These are phyloP conservation scores for Gymnoscopelus microlampas DNA, from an alignment of 2,797 vertebrate species.

Conservation along the genomic window DNA sequence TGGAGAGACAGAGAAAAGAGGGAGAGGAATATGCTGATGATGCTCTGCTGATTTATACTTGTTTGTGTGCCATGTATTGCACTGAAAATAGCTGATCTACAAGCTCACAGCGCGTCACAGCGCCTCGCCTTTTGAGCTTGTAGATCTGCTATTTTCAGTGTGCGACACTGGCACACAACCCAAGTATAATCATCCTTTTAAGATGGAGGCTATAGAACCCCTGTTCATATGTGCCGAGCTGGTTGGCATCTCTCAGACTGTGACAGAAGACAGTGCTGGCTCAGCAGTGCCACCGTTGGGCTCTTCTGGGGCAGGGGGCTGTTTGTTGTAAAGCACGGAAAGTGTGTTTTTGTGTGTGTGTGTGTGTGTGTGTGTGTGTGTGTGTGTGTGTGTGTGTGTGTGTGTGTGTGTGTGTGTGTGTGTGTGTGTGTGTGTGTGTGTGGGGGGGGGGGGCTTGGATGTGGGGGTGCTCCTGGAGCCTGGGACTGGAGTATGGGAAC, in stretches of 20 bases:
- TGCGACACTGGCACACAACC: no score
- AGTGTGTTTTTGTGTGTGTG: constrained; percentile 16
- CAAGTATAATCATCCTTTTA: constrained; percentile 21
- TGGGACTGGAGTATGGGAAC: constrained; percentile 71
- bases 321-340: constrained; percentile 66
- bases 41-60: not conserved
- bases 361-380: constrained; percentile 29
- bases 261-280: constrained; percentile 62
- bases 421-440: constrained; percentile 24
- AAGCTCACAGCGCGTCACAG: no score
- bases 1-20: constrained; percentile 65
- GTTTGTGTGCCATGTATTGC: no score
- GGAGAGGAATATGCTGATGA: constrained; percentile 61
- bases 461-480: constrained; percentile 43
- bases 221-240: constrained; percentile 63
- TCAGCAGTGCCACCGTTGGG: constrained; percentile 64
- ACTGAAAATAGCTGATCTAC: no score
- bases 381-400: constrained; percentile 25
- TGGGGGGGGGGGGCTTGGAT: constrained; percentile 11
- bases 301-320: constrained; percentile 49
- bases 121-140: no score
- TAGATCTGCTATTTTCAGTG: no score
- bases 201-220: constrained; percentile 40
- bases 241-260: constrained; percentile 64
- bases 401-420: constrained; percentile 25